phyloP scores from a whole-genome alignment of 1,140 invertebrate species.

The Lucilia sericata region DNA sequence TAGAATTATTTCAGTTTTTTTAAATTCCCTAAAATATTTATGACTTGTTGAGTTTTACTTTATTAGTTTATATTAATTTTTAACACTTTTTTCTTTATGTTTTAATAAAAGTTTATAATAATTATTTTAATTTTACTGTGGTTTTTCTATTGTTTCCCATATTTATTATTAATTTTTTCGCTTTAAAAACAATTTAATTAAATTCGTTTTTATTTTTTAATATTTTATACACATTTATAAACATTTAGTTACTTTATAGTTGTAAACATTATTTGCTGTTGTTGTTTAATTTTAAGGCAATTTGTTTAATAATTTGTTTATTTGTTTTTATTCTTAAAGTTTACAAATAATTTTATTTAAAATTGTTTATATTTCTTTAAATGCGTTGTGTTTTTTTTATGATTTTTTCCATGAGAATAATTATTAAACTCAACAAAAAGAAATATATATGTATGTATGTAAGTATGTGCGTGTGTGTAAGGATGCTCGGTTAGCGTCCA shows the following conservation, averaged over 20 bases:
- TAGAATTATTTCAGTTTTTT: background rate
- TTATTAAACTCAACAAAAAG: background rate
- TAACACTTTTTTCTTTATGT: background rate
- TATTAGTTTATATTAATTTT: background rate
- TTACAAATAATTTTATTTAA: too few species aligned
- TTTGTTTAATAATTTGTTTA: too few species aligned
- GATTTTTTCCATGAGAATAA: background rate
- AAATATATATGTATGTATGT: background rate
- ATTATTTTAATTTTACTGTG: background rate
- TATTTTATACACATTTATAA: background rate
- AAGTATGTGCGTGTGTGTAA: slow-evolving; percentile 37
- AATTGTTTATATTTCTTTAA: too few species aligned
- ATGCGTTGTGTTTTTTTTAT: background rate
- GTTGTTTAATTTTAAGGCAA: too few species aligned
- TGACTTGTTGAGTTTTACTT: slow-evolving; percentile 32
- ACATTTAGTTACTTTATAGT: too few species aligned
- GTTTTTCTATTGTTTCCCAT: background rate
- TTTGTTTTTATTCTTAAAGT: too few species aligned
- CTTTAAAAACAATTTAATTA: background rate
- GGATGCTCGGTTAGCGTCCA: background rate
- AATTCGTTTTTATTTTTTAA: slow-evolving; percentile 6
- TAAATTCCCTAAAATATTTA: slow-evolving; percentile 32
- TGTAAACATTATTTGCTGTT: too few species aligned
- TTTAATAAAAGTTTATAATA: background rate
- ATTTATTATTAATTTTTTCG: background rate